Evolutionary conservation across 2,797 vertebrate species (phyloP).

Genomic region (Sitta carolinensis): DNA sequence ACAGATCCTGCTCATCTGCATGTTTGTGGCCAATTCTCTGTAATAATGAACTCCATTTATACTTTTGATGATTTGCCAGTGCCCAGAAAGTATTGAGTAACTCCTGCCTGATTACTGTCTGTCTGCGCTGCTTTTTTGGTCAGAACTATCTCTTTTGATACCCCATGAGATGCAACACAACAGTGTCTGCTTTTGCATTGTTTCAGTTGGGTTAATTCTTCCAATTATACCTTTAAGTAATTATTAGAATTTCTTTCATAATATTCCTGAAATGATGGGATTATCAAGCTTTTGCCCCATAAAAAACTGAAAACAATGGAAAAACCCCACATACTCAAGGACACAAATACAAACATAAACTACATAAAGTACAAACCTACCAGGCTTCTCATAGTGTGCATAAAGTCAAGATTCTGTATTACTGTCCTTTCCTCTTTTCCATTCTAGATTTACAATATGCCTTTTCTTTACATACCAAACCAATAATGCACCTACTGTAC

Average conservation of each 20-base stretch:
- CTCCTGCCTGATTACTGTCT: neutral
- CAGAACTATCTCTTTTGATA: neutral
- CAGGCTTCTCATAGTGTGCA: neutral
- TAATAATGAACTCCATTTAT: neutral
- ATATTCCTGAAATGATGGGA: slow-evolving; percentile 53
- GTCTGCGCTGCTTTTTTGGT: neutral
- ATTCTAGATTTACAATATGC: neutral
- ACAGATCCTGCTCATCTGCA: neutral
- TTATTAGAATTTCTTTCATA: slow-evolving; percentile 63
- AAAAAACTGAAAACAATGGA: slow-evolving; percentile 53
- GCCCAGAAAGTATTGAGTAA: neutral
- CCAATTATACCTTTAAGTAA: slow-evolving; percentile 54
- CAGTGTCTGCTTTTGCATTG: slow-evolving; percentile 21
- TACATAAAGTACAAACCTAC: neutral
- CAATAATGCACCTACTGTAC: neutral
- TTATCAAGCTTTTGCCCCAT: slow-evolving; percentile 71
- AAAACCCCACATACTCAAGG: neutral
- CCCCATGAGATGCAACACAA: neutral
- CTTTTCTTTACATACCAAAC: neutral
- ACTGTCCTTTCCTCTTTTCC: neutral
- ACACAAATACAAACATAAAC: neutral
- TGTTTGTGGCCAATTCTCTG: neutral
- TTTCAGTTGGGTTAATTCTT: slow-evolving; percentile 27
- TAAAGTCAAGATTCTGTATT: neutral
- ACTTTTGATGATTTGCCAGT: neutral